These are phyloP conservation scores for Heteractis magnifica DNA, from an alignment of 92 coral and sea anemone genomes.

Conservation along the genomic window DNA sequence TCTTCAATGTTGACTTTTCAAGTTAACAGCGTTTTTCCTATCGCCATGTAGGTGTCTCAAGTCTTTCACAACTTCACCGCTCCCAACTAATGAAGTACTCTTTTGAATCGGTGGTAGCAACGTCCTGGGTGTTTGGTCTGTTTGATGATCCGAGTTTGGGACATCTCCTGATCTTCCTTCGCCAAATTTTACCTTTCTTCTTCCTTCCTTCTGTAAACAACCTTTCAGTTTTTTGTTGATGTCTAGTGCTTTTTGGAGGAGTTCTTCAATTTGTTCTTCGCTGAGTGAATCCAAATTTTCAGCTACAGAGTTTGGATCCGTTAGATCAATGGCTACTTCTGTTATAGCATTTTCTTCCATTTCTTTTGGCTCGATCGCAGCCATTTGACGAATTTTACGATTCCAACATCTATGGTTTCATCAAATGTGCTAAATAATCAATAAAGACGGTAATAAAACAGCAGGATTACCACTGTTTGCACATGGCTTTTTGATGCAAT, in stretches of 20 bases:
- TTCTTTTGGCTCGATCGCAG: neutral
- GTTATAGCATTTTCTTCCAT: neutral
- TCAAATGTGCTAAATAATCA: slow-evolving; percentile 28
- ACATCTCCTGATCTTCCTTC: neutral
- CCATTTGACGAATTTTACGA: slow-evolving; percentile 2
- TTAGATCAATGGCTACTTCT: slow-evolving; percentile 33
- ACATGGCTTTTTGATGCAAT: slow-evolving; percentile 27
- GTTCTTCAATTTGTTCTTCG: slow-evolving; percentile 79
- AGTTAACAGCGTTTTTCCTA: neutral
- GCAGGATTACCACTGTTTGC: slow-evolving; percentile 41
- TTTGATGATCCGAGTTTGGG: too few relatives aligned
- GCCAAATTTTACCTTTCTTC: slow-evolving; percentile 4
- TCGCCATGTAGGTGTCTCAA: neutral
- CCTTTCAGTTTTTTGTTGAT: slow-evolving; percentile 65
- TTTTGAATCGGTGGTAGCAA: slow-evolving; percentile 32
- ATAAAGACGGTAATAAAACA: slow-evolving; percentile 26
- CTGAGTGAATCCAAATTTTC: slow-evolving; percentile 65
- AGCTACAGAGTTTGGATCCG: slow-evolving; percentile 39
- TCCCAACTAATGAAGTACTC: slow-evolving; percentile 22
- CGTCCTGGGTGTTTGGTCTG: neutral
- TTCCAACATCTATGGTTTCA: neutral
- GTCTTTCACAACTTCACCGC: slow-evolving; percentile 16
- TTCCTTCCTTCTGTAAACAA: slow-evolving; percentile 23
- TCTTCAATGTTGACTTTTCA: neutral
- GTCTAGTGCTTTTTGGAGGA: slow-evolving; percentile 64